A percentile compares a stretch with the other conserved stretches of the same genome.
These are phyloP conservation scores for Congeria kusceri DNA, from an alignment of 2,888 invertebrate species.

Conservation along the genomic window DNA sequence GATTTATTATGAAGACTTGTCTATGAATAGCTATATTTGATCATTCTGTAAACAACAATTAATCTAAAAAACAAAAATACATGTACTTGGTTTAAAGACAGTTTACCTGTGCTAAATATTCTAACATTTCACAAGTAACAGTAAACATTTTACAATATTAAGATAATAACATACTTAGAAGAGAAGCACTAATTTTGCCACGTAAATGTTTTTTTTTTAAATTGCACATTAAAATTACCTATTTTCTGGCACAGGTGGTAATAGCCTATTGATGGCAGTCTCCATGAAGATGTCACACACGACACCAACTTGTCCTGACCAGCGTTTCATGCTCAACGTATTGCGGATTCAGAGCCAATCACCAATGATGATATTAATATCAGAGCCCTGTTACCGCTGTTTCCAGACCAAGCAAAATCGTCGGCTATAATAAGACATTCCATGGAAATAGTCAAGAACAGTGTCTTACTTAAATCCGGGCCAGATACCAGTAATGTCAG, in stretches of 20 bases:
- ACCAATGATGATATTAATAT: too few relatives aligned
- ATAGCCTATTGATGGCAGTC: background rate
- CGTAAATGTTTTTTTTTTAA: background rate
- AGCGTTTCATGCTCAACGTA: too few relatives aligned
- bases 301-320: too few relatives aligned
- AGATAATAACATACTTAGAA: background rate
- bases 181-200: background rate
- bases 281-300: background rate
- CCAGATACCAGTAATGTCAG: too few relatives aligned
- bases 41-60: background rate
- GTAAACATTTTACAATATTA: background rate
- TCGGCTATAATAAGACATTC: slow-evolving; percentile 63
- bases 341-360: too few relatives aligned
- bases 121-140: background rate
- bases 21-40: too few relatives aligned
- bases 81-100: background rate
- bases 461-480: slow-evolving; percentile 3
- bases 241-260: slow-evolving; percentile 1
- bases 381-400: slow-evolving; percentile 60
- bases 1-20: background rate
- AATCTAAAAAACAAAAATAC: background rate
- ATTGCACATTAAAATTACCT: background rate
- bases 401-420: slow-evolving; percentile 60
- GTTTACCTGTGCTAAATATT: too few relatives aligned
- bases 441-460: background rate